A percentile compares a stretch with the other conserved stretches of the same genome.
Evolutionary conservation across 2,113 vertebrate species (phyloP).

Genomic region (Eublepharis macularius): DNA sequence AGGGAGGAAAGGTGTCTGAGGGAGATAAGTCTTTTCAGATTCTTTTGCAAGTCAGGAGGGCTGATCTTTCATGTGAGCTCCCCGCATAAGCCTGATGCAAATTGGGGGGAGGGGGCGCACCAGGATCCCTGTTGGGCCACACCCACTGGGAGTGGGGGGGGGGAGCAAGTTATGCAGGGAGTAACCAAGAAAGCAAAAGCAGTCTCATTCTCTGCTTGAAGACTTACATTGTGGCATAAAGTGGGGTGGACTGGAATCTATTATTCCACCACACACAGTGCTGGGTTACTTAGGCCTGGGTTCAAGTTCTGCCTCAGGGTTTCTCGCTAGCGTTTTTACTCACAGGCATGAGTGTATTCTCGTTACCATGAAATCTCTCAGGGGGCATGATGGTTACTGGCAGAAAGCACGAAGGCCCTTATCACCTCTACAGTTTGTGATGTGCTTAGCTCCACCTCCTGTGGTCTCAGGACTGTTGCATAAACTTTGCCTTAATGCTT

Average conservation of each 20-base stretch:
- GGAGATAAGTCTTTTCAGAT: slow-evolving; percentile 6
- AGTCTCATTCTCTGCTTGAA: background rate
- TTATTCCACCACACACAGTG: background rate
- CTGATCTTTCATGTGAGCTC: background rate
- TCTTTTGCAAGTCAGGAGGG: slow-evolving; percentile 9
- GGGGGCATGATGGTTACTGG: background rate
- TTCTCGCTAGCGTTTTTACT: background rate
- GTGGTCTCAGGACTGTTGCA: background rate
- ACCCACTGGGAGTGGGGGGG: background rate
- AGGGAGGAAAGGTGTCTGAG: background rate
- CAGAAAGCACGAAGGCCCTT: background rate
- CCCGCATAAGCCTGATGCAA: background rate
- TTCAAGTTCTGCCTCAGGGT: too few species aligned
- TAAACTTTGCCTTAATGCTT: background rate
- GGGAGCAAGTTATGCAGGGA: background rate
- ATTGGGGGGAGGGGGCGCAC: background rate
- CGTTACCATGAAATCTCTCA: background rate
- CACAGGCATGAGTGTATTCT: too few species aligned
- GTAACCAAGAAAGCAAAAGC: background rate
- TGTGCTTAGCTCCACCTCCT: too few species aligned
- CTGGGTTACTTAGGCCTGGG: background rate
- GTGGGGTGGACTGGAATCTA: too few species aligned
- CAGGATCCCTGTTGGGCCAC: background rate
- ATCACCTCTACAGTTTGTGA: background rate
- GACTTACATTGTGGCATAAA: background rate